Base-by-base conservation (phyloP, 2,113 vertebrate species). In the Hydrolagus affinis region DNA sequence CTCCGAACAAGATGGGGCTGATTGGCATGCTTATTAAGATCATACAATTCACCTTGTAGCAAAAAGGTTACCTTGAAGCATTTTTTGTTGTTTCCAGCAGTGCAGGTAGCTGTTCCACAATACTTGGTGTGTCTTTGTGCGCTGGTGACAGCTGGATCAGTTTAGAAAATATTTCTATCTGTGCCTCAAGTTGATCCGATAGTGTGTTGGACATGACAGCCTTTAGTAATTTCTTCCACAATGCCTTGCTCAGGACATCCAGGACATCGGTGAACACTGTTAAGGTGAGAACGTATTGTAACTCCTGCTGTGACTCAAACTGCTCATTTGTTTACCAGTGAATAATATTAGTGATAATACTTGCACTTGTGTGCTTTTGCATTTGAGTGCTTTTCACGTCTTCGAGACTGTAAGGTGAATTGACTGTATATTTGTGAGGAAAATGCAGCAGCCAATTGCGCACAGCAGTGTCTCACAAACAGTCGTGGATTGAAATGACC, bases 211-310 rank as follows among this genome's bases (percentile, higher is more conserved):
- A 87, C 70, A 94, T 87, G 69, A 95, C 86, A 0, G 44, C n/a
- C 1, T 86, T 1, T 0, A 91, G 92, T 25, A 98, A 90, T 56
- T 88, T 90, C 86, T 88, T 85, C 88, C 96, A 92, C 7, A 98
- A 87, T n/a, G 89, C 86, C 70, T 92, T 89, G 88, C 92, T 96
- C 86, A 99, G 73, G 56, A 90, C 86, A 70, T 86, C 87, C 19
- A 88, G 85, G 83, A 94, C 95, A 56, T 91, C 88, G 0, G 89
- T 90, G 88, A 91, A 88, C 78, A 95, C 97, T 98, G 87, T 80
- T 62, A 66, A 59, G 28, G 9, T 8, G 66, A 83, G 28, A 68
- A 19, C 2, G 6, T 17, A 83, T 80, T 7, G 23, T 32, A 66
- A 9, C 8, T 8, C 4, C 11, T 62, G 59, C 32, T 19, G 3